Percentiles rank a stretch among this genome's conserved stretches.
These are phyloP conservation scores for Athripsodes cinereus DNA, from an alignment of 2,888 invertebrate species.

Conservation along the genomic window DNA sequence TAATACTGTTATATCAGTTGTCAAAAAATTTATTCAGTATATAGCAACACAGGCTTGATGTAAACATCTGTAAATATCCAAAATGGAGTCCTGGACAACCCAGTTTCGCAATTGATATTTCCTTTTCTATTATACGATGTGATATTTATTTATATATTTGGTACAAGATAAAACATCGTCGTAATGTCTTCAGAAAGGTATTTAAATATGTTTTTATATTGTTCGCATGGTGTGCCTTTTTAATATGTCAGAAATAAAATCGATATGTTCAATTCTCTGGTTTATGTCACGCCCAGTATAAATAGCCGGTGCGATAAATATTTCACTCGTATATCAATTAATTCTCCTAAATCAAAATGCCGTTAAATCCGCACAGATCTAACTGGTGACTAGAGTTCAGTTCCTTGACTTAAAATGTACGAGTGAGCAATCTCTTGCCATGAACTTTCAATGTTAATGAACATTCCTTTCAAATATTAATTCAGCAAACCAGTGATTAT, in stretches of 20 bases:
- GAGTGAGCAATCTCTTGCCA: too few species aligned
- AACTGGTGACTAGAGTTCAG: too few species aligned
- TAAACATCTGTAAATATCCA: constrained; percentile 43
- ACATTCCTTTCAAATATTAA: too few species aligned
- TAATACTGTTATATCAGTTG: too few species aligned
- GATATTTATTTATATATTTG: constrained; percentile 8
- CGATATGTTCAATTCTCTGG: constrained; percentile 52
- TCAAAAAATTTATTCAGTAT: too few species aligned
- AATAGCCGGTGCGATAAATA: constrained; percentile 27
- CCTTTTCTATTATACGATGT: constrained; percentile 13
- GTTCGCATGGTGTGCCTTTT: background rate
- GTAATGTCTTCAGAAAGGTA: constrained; percentile 51
- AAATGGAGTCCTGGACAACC: constrained; percentile 38
- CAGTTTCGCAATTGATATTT: constrained; percentile 13
- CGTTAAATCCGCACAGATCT: too few species aligned
- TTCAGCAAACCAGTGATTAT: too few species aligned
- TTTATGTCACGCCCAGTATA: constrained; percentile 52
- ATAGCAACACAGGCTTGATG: background rate
- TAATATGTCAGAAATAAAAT: constrained; percentile 43
- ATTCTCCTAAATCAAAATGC: too few species aligned
- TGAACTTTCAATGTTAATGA: too few species aligned
- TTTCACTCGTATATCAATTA: too few species aligned
- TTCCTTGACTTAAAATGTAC: too few species aligned
- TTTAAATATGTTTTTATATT: constrained; percentile 22
- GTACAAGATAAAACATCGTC: constrained; percentile 30